These are phyloP conservation scores for Melieria crassipennis DNA, from an alignment of 2,888 invertebrate genomes.

Conservation along the genomic window DNA sequence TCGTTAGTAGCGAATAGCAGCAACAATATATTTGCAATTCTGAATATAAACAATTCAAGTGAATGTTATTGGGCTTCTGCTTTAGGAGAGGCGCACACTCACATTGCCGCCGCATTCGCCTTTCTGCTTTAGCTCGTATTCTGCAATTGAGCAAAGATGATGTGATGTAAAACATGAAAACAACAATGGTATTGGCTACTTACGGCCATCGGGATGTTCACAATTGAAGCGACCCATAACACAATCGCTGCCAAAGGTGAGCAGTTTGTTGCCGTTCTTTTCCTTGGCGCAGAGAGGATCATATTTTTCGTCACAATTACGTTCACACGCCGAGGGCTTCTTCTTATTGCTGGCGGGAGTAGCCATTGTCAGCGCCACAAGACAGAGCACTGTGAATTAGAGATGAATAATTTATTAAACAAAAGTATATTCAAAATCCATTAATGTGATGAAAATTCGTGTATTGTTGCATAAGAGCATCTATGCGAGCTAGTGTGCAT, in stretches of 20 bases:
- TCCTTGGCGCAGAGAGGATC: slow-evolving; percentile 59
- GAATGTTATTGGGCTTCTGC: not conserved
- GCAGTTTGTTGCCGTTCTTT: slow-evolving; percentile 52
- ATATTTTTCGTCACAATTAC: slow-evolving; percentile 53
- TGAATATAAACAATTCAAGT: slow-evolving; percentile 14
- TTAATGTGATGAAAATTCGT: too few species aligned
- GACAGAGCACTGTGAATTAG: slow-evolving; percentile 49
- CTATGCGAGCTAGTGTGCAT: too few species aligned
- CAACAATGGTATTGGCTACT: slow-evolving; percentile 39
- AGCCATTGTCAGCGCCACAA: slow-evolving; percentile 51
- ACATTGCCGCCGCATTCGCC: slow-evolving; percentile 63
- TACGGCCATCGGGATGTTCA: slow-evolving; percentile 61
- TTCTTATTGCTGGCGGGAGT: slow-evolving; percentile 55
- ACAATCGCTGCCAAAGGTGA: slow-evolving; percentile 62
- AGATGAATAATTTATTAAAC: not conserved
- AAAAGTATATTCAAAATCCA: too few species aligned
- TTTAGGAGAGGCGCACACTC: slow-evolving; percentile 61
- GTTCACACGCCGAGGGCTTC: slow-evolving; percentile 48
- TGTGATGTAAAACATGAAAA: not conserved
- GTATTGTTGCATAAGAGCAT: too few species aligned
- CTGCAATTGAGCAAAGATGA: slow-evolving; percentile 43
- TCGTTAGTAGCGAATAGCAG: not conserved
- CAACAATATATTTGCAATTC: not conserved
- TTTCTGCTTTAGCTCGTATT: slow-evolving; percentile 53
- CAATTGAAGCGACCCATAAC: slow-evolving; percentile 63